A percentile compares a stretch with the other conserved stretches of the same genome.
These are phyloP conservation scores for Leptinotarsa haldemani DNA, from an alignment of 2,888 invertebrate genomes.

Conservation along the genomic window DNA sequence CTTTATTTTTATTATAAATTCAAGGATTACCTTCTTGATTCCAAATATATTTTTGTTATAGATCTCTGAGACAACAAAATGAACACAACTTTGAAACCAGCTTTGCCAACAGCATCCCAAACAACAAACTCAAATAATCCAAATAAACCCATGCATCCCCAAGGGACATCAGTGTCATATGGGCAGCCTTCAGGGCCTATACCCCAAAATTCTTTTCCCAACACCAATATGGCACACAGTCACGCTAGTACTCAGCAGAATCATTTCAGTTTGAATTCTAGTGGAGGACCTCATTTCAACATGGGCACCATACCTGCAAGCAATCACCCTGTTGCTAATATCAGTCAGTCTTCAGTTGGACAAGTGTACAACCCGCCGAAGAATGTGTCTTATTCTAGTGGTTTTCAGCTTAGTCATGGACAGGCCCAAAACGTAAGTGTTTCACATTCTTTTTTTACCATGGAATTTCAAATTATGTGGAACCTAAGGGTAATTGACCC, in stretches of 20 bases:
- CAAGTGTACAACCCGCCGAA: conserved; percentile 56
- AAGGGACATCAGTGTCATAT: conserved; percentile 53
- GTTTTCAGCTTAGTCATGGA: conserved; percentile 57
- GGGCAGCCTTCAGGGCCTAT: conserved; percentile 59
- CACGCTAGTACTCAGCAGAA: conserved; percentile 55
- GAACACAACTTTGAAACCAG: conserved; percentile 75
- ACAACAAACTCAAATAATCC: conserved; percentile 55
- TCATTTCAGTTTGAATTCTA: conserved; percentile 58
- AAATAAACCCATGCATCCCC: conserved; percentile 61
- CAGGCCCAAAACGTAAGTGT: conserved; percentile 56
- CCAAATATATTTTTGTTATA: conserved; percentile 30
- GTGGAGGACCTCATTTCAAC: conserved; percentile 54
- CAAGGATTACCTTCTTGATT: background rate
- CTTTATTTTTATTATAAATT: background rate
- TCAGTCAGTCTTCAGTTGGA: conserved; percentile 49
- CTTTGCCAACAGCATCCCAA: conserved; percentile 68
- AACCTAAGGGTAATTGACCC: no score
- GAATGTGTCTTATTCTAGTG: conserved; percentile 54
- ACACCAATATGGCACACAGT: conserved; percentile 52
- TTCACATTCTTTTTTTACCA: background rate
- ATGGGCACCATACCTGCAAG: conserved; percentile 57
- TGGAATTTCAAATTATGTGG: no score
- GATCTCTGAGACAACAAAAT: conserved; percentile 60
- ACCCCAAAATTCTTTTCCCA: conserved; percentile 55
- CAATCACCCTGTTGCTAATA: conserved; percentile 59